Percentiles rank a stretch among this genome's conserved stretches.
Evolutionary conservation across 2,113 vertebrate genomes (phyloP).

Genomic region (Cochlearius cochlearius): DNA sequence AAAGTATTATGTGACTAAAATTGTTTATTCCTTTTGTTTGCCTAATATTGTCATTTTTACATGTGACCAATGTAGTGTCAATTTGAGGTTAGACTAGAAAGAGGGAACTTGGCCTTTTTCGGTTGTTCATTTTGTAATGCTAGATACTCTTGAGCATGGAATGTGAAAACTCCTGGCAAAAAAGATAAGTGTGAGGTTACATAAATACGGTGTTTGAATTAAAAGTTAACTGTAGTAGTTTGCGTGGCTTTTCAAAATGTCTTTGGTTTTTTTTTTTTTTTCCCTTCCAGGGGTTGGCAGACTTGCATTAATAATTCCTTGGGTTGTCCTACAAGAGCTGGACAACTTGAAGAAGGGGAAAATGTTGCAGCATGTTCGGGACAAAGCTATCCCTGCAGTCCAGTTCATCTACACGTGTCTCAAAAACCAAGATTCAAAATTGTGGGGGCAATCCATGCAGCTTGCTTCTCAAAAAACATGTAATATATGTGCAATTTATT

Average conservation of each 20-base stretch:
- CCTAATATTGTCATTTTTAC: not conserved
- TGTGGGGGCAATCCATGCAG: constrained; percentile 96
- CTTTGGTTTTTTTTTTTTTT: not conserved
- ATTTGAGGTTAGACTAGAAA: not conserved
- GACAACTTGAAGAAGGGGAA: constrained; percentile 86
- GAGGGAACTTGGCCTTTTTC: not conserved
- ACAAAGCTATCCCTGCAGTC: constrained; percentile 86
- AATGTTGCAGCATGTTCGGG: constrained; percentile 77
- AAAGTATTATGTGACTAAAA: not conserved
- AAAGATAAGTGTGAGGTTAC: not conserved
- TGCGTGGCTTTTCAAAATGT: not conserved
- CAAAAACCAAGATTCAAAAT: constrained; percentile 77
- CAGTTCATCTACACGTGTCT: constrained; percentile 85
- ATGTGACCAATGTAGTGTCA: not conserved
- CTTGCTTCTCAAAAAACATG: constrained; percentile 83
- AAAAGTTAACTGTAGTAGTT: not conserved
- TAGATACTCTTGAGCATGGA: not conserved
- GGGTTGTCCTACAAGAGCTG: constrained; percentile 94
- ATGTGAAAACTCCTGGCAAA: not conserved
- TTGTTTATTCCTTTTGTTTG: not conserved
- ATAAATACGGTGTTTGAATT: not conserved
- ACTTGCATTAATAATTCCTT: constrained; percentile 87
- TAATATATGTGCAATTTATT: constrained; percentile 67
- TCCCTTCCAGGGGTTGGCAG: constrained; percentile 74
- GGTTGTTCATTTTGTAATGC: not conserved